Conservation (phyloP, 2,113 vertebrate species). For the Ochotona princeps region DNA sequence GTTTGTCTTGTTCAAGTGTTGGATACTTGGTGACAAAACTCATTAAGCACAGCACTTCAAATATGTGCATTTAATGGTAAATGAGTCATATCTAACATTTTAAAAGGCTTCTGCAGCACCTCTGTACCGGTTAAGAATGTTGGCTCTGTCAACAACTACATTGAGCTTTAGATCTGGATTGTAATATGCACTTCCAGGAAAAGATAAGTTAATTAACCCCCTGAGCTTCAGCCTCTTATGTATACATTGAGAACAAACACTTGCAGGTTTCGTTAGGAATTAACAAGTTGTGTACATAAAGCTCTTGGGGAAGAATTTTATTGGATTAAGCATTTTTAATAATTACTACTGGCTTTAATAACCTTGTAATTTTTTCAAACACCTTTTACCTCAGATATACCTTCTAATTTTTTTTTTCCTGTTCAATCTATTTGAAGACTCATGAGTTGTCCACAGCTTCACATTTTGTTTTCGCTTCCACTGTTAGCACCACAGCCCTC, state of each 20-base stretch:
- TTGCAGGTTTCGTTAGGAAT: conserved; percentile 14
- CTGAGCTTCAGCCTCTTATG: background rate
- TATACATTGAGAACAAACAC: background rate
- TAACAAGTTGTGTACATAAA: background rate
- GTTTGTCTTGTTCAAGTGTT: background rate
- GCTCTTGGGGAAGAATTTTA: background rate
- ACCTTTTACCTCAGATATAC: background rate
- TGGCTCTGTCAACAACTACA: background rate
- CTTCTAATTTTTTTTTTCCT: background rate
- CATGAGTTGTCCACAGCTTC: background rate
- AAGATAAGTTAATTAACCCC: background rate
- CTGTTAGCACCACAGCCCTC: background rate
- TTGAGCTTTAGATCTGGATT: background rate
- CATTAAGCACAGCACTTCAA: background rate
- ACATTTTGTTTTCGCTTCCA: background rate
- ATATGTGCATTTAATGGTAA: background rate
- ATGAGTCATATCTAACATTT: background rate
- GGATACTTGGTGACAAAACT: background rate
- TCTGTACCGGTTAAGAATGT: background rate
- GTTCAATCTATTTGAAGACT: background rate
- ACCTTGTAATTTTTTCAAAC: background rate
- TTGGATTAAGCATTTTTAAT: background rate
- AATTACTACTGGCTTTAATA: background rate
- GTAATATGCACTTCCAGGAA: background rate
- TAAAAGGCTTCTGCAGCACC: background rate